Base-by-base conservation (phyloP, 2,888 invertebrate genomes). In the Theretra japonica region DNA sequence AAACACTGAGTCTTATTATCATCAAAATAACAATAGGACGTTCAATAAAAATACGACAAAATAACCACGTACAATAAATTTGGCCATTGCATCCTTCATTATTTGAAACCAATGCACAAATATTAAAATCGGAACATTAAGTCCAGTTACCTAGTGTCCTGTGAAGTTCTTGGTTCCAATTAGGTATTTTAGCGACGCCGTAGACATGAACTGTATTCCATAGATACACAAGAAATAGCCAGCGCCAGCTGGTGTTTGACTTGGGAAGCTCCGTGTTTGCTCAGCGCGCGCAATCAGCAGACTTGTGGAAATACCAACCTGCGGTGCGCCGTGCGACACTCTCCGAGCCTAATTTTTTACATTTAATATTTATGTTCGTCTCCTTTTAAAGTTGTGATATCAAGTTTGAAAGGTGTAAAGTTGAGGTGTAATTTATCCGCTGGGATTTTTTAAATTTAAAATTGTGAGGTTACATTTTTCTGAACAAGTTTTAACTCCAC, bases 281-380 rank as follows among this genome's bases (percentile, higher is more conserved):
- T 77, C 77, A 82, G 86, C 82, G 82, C 83, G 85, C 80, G 87
- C 88, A 90, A 91, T 90, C 90, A 90, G 86, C 50, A 50, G 50
- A 53, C 50, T 58, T 68, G 59, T 28, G 50, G 69, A 70, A 57
- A 70, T 48, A 58, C 69, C 48, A 68, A 62, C n/a, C n/a, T 19
- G 68, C 72, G 56, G 25, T 60, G 41, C 41, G 41, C 41, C 41
- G 15, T 41, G 59, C 21, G 33, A 25, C 33, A 21, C 28, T 53
- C n/a, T 6, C 25, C 57, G 11, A 21, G 17, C 8, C 23, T 70
- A 59, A 59, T 41, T 17, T 59, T 48, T 6, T 19, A 68, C 48
- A 2, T 21, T 50, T 48, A 21, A 48, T 23, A 25, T 48, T n/a
- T n/a, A 33, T 21, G 3, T 30, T 33, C n/a, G 4, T 11, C n/a